Conservation (phyloP, 1,140 invertebrate species). For the Dendrolimus kikuchii region DNA sequence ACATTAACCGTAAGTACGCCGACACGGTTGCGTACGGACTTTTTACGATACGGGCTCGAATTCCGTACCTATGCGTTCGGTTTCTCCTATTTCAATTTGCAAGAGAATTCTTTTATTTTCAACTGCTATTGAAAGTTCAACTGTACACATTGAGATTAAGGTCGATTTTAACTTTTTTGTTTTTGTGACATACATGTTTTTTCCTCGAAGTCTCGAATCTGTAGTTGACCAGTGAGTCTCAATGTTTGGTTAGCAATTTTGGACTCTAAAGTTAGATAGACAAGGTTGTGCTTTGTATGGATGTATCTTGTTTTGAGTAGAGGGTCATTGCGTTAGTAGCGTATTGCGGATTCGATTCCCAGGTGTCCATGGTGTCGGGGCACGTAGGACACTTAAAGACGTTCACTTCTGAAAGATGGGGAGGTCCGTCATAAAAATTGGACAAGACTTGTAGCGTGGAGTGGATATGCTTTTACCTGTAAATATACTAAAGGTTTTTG, state of each 20-base stretch:
- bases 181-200: constrained; percentile 28
- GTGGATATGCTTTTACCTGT: constrained; percentile 21
- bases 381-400: constrained; percentile 65
- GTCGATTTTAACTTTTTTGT: constrained; percentile 19
- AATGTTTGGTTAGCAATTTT: constrained; percentile 10
- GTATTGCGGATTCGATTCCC: constrained; percentile 67
- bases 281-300: constrained; percentile 21
- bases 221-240: constrained; percentile 46
- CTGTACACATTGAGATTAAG: constrained; percentile 12
- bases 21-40: constrained; percentile 50
- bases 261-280: constrained; percentile 7
- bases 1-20: constrained; percentile 61
- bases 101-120: constrained; percentile 34
- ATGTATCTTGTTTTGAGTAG: constrained; percentile 16
- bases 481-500: constrained; percentile 16
- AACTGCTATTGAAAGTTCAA: constrained; percentile 2
- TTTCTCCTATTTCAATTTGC: constrained; percentile 62
- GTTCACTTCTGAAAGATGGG: constrained; percentile 62
- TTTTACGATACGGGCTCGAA: constrained; percentile 57
- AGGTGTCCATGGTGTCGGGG: constrained; percentile 54
- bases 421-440: constrained; percentile 67
- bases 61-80: constrained; percentile 37
- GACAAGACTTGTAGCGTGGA: constrained; percentile 36
- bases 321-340: constrained; percentile 58
- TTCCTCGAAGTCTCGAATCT: constrained; percentile 34